phyloP scores from a whole-genome alignment of 2,888 invertebrate species.

The Microchrysa polita region DNA sequence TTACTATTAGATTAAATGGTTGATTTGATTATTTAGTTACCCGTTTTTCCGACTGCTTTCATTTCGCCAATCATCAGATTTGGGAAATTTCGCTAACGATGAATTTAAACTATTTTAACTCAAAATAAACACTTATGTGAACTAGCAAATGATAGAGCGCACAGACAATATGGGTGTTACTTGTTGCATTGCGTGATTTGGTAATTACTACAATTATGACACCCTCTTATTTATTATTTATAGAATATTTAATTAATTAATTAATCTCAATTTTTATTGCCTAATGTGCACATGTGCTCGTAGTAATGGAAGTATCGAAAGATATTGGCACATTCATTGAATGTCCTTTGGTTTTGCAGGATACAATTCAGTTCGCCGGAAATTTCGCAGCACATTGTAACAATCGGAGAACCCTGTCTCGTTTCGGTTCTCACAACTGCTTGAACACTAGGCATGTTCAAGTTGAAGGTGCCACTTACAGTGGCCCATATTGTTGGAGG shows the following conservation, averaged over 20 bases:
- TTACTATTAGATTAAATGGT: too few species aligned
- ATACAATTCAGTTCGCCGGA: neutral
- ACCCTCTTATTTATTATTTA: too few species aligned
- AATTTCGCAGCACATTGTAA: neutral
- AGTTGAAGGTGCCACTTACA: slow-evolving; percentile 54
- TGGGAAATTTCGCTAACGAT: slow-evolving; percentile 35
- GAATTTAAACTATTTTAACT: slow-evolving; percentile 9
- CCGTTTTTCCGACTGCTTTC: slow-evolving; percentile 39
- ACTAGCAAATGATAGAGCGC: neutral
- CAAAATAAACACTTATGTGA: neutral
- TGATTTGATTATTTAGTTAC: slow-evolving; percentile 35
- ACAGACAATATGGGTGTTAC: neutral
- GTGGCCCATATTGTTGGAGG: slow-evolving; percentile 54
- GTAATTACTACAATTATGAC: neutral
- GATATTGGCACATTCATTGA: neutral
- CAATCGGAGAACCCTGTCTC: neutral
- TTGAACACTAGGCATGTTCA: slow-evolving; percentile 42
- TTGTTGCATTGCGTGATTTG: neutral
- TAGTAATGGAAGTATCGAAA: neutral
- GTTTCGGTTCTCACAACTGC: neutral
- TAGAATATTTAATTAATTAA: too few species aligned
- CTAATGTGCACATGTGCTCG: too few species aligned
- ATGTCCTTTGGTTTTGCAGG: neutral
- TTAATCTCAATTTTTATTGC: too few species aligned
- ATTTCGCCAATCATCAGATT: slow-evolving; percentile 33